Base-by-base conservation (phyloP, 2,888 invertebrate genomes). In the Drepanosiphum platanoidis region DNA sequence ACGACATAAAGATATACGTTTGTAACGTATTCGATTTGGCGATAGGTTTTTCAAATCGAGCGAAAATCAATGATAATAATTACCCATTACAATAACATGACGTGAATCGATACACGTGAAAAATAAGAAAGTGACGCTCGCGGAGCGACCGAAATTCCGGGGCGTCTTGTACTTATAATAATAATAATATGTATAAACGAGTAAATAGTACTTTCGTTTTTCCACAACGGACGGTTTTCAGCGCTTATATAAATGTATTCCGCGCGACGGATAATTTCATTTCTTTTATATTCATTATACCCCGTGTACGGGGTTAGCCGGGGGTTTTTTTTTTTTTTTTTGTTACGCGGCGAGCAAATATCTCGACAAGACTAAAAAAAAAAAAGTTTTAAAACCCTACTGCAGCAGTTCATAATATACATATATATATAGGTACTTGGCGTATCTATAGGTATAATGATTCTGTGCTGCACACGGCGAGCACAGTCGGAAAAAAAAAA, bases 221-320 rank as follows among this genome's bases (percentile, higher is more conserved):
- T n/a, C n/a, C n/a, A n/a, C n/a, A n/a, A n/a, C n/a, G n/a, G n/a
- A 30, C 3, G 4, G 22, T 52, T 52, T 74, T 32, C 13, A 11
- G 32, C 22, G 52, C 52, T 32, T 11, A 32, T n/a, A 52, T 52
- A 74, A 52, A 18, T 18, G 1, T 46, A 46, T 18, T 18, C 46
- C 22, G 32, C 22, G 32, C 74, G 74, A 32, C 27, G 52, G 74
- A 52, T 52, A 52, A 74, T 74, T 74, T 18, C 30, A 42, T 46
- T 30, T 72, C 18, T 30, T 72, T 72, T 46, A 71, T 72, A 71
- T 72, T 22, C 30, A 46, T 46, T 36, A 75, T 1, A 34, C n/a
- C 9, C 11, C 52, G 11, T 52, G 15, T 27, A n/a, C n/a, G n/a
- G n/a, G n/a, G n/a, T n/a, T n/a, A n/a, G n/a, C n/a, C n/a, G n/a